Percentiles rank a stretch among this genome's conserved stretches.
Evolutionary conservation across 2,888 invertebrate species (phyloP).

Genomic region (Hirtodrosophila histrioides): DNA sequence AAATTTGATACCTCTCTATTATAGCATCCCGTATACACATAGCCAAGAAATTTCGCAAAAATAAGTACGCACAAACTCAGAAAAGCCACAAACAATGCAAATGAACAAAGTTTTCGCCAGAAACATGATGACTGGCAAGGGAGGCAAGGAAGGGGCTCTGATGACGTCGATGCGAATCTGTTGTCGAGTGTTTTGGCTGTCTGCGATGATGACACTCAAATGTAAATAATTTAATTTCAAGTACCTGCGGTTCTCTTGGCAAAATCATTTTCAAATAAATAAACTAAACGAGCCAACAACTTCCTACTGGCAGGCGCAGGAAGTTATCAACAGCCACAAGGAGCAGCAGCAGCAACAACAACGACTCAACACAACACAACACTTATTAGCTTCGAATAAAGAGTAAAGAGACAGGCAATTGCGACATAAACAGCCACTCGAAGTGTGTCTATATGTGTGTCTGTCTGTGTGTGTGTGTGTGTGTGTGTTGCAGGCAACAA

Average conservation of each 20-base stretch:
- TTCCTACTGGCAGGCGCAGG: slow-evolving; percentile 27
- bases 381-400: slow-evolving; percentile 59
- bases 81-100: slow-evolving; percentile 41
- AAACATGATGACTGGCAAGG: no score
- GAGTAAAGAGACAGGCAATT: slow-evolving; percentile 60
- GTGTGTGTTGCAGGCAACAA: neutral
- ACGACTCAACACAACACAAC: slow-evolving; percentile 11
- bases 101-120: slow-evolving; percentile 42
- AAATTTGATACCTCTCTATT: no score
- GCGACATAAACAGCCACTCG: slow-evolving; percentile 66
- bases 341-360: slow-evolving; percentile 5
- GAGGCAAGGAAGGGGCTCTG: neutral
- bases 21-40: neutral
- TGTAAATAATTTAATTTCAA: slow-evolving; percentile 74
- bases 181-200: slow-evolving; percentile 21
- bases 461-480: slow-evolving; percentile 12
- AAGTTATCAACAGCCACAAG: slow-evolving; percentile 41
- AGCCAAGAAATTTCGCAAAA: slow-evolving; percentile 9
- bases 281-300: slow-evolving; percentile 57
- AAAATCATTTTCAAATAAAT: slow-evolving; percentile 71
- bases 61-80: slow-evolving; percentile 19
- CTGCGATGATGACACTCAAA: slow-evolving; percentile 46
- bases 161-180: slow-evolving; percentile 11
- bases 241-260: slow-evolving; percentile 60
- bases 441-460: slow-evolving; percentile 22